Conservation (phyloP, 2,113 vertebrate genomes). For the Anas platyrhynchos region DNA sequence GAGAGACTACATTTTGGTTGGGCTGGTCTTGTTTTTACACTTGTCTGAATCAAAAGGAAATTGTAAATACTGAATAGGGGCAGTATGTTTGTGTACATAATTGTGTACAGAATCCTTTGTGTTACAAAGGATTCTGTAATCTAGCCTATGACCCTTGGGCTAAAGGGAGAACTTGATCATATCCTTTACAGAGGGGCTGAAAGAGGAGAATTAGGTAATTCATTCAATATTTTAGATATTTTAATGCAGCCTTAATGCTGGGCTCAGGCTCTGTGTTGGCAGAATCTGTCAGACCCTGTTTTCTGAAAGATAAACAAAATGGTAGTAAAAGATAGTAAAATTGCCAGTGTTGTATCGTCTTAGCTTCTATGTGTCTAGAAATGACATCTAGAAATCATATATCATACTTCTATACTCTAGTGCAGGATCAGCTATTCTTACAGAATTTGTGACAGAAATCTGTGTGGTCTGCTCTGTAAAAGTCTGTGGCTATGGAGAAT, state of each 20-base stretch:
- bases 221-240: not conserved
- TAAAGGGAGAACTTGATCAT: not conserved
- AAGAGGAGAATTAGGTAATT: not conserved
- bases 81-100: not conserved
- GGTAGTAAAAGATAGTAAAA: not conserved
- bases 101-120: no score
- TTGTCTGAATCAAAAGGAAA: not conserved
- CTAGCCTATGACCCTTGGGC: not conserved
- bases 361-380: not conserved
- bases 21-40: not conserved
- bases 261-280: not conserved
- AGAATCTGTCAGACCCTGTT: not conserved
- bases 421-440: not conserved
- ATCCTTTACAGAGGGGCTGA: not conserved
- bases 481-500: not conserved
- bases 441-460: not conserved
- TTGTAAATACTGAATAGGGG: not conserved
- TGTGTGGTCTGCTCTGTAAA: not conserved
- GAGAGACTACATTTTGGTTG: not conserved
- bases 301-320: not conserved
- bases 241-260: not conserved
- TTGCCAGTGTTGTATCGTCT: not conserved
- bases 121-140: not conserved
- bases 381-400: not conserved
- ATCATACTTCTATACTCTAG: not conserved